Evolutionary conservation across 2,797 vertebrate genomes (phyloP).

Genomic region (Fundulus diaphanus): DNA sequence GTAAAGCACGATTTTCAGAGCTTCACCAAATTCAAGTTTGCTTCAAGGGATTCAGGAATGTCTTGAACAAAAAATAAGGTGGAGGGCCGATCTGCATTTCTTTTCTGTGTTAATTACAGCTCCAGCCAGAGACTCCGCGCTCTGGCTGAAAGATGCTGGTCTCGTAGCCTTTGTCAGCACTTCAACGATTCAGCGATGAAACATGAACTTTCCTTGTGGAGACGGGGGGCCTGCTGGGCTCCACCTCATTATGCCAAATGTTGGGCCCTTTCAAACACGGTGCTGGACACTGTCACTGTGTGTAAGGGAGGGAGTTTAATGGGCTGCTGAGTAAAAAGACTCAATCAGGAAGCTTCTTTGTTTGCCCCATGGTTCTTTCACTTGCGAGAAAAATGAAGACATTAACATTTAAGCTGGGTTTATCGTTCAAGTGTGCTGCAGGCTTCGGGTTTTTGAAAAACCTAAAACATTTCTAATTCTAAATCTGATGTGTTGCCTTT

Average conservation of each 20-base stretch:
- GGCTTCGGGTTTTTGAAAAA: background rate
- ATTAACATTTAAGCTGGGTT: background rate
- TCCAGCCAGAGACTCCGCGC: constrained; percentile 37
- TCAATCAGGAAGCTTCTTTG: constrained; percentile 5
- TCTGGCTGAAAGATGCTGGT: constrained; percentile 47
- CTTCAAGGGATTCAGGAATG: constrained; percentile 66
- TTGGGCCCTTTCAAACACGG: constrained; percentile 26
- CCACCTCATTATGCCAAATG: constrained; percentile 25
- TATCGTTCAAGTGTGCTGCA: background rate
- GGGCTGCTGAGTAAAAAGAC: background rate
- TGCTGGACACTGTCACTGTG: constrained; percentile 5
- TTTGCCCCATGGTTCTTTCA: background rate
- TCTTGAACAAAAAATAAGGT: constrained; percentile 51
- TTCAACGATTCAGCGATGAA: constrained; percentile 44
- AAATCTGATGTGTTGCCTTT: background rate
- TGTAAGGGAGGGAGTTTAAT: background rate
- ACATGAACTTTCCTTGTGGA: constrained; percentile 42
- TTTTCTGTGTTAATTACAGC: constrained; percentile 68
- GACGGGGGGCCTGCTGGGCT: constrained; percentile 20
- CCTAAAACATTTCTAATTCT: no score
- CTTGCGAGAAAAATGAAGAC: background rate
- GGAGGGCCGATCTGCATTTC: constrained; percentile 65
- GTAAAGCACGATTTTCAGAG: constrained; percentile 72
- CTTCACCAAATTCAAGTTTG: constrained; percentile 62
- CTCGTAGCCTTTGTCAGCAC: constrained; percentile 49